A percentile compares a stretch with the other conserved stretches of the same genome.
Evolutionary conservation across 2,797 vertebrate genomes (phyloP).

Genomic region (Bovichtus diacanthus): DNA sequence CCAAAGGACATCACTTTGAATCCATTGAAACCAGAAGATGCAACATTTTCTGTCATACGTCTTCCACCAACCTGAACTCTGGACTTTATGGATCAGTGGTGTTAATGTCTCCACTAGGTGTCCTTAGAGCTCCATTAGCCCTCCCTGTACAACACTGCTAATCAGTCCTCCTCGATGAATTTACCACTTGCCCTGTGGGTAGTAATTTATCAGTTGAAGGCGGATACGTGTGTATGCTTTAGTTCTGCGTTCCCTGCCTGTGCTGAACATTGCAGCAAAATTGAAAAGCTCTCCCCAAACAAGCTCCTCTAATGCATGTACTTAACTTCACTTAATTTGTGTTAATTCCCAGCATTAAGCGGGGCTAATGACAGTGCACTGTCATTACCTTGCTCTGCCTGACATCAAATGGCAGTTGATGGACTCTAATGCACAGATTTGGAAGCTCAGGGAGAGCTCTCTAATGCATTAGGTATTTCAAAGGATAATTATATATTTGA

Average conservation of each 20-base stretch:
- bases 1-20: neutral
- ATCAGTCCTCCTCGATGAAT: slow-evolving; percentile 41
- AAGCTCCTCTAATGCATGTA: slow-evolving; percentile 85
- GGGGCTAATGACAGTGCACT: slow-evolving; percentile 84
- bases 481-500: slow-evolving; percentile 73
- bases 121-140: slow-evolving; percentile 73
- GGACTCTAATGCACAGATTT: slow-evolving; percentile 81
- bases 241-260: slow-evolving; percentile 36
- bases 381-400: slow-evolving; percentile 81
- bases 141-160: neutral
- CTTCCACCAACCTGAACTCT: neutral
- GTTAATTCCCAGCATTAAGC: slow-evolving; percentile 84
- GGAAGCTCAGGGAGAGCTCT: slow-evolving; percentile 72
- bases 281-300: slow-evolving; percentile 78
- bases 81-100: neutral
- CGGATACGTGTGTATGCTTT: slow-evolving; percentile 24
- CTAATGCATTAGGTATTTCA: slow-evolving; percentile 78
- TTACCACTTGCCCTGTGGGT: slow-evolving; percentile 33
- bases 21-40: neutral
- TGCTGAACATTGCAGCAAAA: slow-evolving; percentile 46
- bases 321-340: slow-evolving; percentile 86
- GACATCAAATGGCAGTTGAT: slow-evolving; percentile 83
- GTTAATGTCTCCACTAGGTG: slow-evolving; percentile 78
- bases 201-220: slow-evolving; percentile 49
- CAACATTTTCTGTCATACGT: slow-evolving; percentile 1